Base-by-base conservation (phyloP, 2,113 vertebrate genomes). In the Coregonus clupeaformis region DNA sequence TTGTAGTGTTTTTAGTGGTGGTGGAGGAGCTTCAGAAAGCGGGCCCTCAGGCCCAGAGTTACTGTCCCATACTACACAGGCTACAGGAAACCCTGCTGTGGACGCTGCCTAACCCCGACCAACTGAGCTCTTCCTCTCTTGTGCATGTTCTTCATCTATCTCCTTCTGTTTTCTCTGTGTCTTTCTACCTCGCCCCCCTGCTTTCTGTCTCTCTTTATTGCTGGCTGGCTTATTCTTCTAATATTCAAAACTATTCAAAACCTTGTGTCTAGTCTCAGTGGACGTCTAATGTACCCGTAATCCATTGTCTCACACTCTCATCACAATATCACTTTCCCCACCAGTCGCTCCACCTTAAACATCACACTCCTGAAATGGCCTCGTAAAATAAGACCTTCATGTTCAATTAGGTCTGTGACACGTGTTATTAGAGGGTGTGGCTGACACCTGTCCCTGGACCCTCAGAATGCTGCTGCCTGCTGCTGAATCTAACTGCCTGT, bases 301-400 rank as follows among this genome's bases (percentile, higher is more conserved):
- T n/a, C 45, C 60, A 24, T 64, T 47, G 1, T 64, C 0, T 68
- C 76, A 25, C n/a, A 69, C 25, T 64, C 62, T 25, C n/a, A 12
- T 65, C 13, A 4, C 63, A 13, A 12, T 24, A 25, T 63, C 36
- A 22, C 29, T 14, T 20, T 73, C 16, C 24, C 24, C 71, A 52
- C 14, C 71, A 73, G 71, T 74, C n/a, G 68, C 59, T 62, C 32
- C 30, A 77, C 32, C 29, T 20, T 69, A 77, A 66, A 79, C 72
- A 71, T 81, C 9, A 42, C 36, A 0, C 36, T 12, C 36, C 36
- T 11, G 36, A 42, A 42, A 42, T 76, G 69, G 75, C 57, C 70
- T 77, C 74, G 79, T 78, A 55, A 86, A 87, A 82, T 71, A 83
- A 85, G 84, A 72, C 84, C 86, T 89, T 87, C 83, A 82, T 87